Conservation (phyloP, 2,888 invertebrate species). For the Mesochorus sp. region DNA sequence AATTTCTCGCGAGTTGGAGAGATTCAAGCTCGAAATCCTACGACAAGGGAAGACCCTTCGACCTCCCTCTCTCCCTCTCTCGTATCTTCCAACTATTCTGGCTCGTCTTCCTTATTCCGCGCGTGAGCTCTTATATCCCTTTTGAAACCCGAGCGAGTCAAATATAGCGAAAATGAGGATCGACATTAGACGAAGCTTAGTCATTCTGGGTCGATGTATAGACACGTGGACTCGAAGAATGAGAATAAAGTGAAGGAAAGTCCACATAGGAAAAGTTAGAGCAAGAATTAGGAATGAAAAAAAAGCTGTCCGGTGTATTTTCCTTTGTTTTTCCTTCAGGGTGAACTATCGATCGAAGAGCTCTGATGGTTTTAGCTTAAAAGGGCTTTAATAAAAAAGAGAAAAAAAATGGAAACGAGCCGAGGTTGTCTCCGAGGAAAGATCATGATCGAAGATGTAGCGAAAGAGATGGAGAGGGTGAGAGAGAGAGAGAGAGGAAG, state of each 20-base stretch:
- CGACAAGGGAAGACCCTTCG: conserved; percentile 20
- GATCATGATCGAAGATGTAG: conserved; percentile 38
- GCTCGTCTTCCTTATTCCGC: conserved; percentile 43
- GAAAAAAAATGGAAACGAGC: conserved; percentile 23
- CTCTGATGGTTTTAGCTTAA: conserved; percentile 1
- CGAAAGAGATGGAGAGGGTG: conserved; percentile 27
- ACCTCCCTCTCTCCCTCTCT: conserved; percentile 10
- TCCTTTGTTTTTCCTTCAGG: conserved; percentile 29
- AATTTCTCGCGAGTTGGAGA: conserved; percentile 33
- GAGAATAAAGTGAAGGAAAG: conserved; percentile 1
- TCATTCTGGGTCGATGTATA: conserved; percentile 29
- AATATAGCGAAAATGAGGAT: conserved; percentile 34
- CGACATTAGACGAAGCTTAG: conserved; percentile 34
- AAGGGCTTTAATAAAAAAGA: conserved; percentile 24
- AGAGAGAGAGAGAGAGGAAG: conserved; percentile 63
- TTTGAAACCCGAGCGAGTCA: background rate
- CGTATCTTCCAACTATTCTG: conserved; percentile 24
- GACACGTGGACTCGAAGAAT: background rate
- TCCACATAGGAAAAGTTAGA: background rate
- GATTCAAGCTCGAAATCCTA: conserved; percentile 47
- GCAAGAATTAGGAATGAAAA: no score
- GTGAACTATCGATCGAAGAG: conserved; percentile 49
- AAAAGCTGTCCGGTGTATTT: background rate
- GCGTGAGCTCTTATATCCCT: conserved; percentile 15
- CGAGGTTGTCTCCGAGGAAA: conserved; percentile 51